Base-by-base conservation (phyloP, 2,797 vertebrate genomes). In the Oryzias dopingdopingensis region DNA sequence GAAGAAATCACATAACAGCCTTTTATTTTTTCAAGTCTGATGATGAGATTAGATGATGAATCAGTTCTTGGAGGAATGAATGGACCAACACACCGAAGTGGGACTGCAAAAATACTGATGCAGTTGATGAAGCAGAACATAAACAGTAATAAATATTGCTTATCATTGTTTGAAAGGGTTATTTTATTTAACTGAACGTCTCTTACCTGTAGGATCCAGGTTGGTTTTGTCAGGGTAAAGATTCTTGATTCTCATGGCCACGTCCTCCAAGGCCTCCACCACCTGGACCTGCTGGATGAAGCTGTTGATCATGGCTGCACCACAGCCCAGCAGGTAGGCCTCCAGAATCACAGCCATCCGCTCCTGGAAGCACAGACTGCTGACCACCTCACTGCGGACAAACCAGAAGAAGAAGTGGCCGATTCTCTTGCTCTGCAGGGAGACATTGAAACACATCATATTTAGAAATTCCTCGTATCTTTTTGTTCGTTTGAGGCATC, bases 321-420 rank as follows among this genome's bases (percentile, higher is more conserved):
- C 91, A 43, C 91, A 93, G 45, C 92, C 92, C 67, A 92, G 68
- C 40, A 93, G 80, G 66, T 92, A 93, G 4, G 92, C 92, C 77
- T 93, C 92, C 57, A 93, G 72, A 42, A 93, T 84, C 63, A 92
- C 84, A 1, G 91, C 90, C 89, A 93, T 92, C 14, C 92, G 89
- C 62, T 93, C 88, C 4, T 85, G 86, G 65, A 92, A 93, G 67
- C 86, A 91, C 0, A 65, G 88, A 40, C 90, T 90, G 1, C 87
- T 87, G 1, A 81, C 82, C 40, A 93, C 90, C 70, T 93, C 92
- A 10, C 92, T 91, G 55, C 90, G 88, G n/a, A 92, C 59, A 18
- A 91, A 93, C 92, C 92, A 93, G 81, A 93, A 93, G 79, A 93
- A 92, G 84, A 89, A 93, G 69, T 93, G 92, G 22, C 92, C 92